Evolutionary conservation across 1,140 invertebrate species (phyloP).

Genomic region (Dufourea novaeangliae): DNA sequence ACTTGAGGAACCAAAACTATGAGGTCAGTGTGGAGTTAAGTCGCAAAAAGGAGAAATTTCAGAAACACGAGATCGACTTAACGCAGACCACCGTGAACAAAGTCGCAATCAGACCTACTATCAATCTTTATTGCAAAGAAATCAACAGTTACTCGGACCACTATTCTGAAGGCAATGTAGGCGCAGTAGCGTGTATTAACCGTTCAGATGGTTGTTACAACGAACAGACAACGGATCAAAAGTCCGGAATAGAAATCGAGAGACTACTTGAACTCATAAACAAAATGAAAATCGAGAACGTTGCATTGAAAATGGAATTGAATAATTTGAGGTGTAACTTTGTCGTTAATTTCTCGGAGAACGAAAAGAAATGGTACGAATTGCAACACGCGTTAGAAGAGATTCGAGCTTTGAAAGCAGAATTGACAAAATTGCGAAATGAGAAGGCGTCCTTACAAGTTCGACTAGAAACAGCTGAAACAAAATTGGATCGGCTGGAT

Average conservation of each 20-base stretch:
- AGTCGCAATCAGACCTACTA: not conserved
- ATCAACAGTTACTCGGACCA: constrained; percentile 9
- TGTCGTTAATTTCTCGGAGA: constrained; percentile 17
- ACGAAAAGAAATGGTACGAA: constrained; percentile 29
- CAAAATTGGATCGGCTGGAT: constrained; percentile 44
- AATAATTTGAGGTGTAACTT: constrained; percentile 20
- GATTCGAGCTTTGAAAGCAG: constrained; percentile 48
- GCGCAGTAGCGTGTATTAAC: not conserved
- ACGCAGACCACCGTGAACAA: not conserved
- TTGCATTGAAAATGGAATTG: constrained; percentile 38
- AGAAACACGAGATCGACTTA: not conserved
- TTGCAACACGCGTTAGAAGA: constrained; percentile 35
- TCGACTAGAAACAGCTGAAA: constrained; percentile 24
- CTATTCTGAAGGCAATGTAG: not conserved
- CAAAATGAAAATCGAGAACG: constrained; percentile 29
- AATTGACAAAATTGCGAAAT: constrained; percentile 43
- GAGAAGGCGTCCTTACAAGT: constrained; percentile 39
- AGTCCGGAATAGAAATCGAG: not conserved
- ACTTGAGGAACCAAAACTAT: constrained; percentile 32
- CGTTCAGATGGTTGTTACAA: not conserved
- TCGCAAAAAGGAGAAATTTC: constrained; percentile 11
- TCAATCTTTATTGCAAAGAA: constrained; percentile 27
- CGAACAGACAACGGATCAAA: too few species aligned
- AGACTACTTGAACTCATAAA: constrained; percentile 11
- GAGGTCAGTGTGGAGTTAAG: constrained; percentile 25